phyloP scores from a whole-genome alignment of 2,113 vertebrate species.

The Sakesphorus luctuosus region DNA sequence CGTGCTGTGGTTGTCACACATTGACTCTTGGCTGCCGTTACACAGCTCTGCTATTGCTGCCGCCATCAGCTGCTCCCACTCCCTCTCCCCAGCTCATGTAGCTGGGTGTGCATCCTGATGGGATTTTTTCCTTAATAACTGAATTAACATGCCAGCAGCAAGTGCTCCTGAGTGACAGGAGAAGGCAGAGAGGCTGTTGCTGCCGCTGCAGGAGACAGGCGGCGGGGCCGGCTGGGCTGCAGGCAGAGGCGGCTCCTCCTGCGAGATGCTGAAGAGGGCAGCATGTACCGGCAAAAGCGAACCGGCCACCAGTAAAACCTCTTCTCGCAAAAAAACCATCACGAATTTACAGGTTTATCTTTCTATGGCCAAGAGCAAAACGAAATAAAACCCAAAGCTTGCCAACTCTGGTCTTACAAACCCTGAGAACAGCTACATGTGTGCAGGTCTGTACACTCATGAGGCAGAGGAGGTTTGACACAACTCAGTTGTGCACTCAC shows the following conservation, averaged over 20 bases:
- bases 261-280: constrained; percentile 51
- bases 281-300: not conserved
- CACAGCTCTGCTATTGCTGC: not conserved
- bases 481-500: not conserved
- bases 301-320: not conserved
- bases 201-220: not conserved
- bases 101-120: not conserved
- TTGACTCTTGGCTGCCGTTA: not conserved
- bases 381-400: not conserved
- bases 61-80: fast-evolving
- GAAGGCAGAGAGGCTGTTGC: not conserved
- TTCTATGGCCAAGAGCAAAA: not conserved
- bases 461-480: not conserved
- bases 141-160: not conserved
- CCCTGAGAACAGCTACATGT: fast-evolving
- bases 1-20: not conserved
- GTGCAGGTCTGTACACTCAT: fast-evolving
- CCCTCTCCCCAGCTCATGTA: not conserved
- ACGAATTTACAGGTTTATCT: not conserved
- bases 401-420: fast-evolving
- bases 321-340: not conserved
- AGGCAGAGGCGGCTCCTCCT: not conserved
- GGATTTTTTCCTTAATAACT: not conserved
- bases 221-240: fast-evolving
- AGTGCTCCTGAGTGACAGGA: fast-evolving